Base-by-base conservation (phyloP, 2,888 invertebrate genomes). In the Leucoptera coffeella region DNA sequence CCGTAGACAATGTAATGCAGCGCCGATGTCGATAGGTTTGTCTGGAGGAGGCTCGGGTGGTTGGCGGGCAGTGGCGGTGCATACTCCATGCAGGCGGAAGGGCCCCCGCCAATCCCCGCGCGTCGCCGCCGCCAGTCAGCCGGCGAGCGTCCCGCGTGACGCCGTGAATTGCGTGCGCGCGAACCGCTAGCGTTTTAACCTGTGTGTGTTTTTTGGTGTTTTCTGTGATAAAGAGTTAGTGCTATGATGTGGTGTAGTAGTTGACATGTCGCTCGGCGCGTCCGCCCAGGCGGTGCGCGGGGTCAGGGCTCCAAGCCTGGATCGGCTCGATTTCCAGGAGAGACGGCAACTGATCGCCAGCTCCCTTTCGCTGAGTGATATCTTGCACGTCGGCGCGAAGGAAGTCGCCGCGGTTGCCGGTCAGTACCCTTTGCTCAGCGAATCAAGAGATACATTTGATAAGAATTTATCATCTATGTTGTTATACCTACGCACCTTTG, bases 291-390 rank as follows among this genome's bases (percentile, higher is more conserved):
- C 60, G 62, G 64, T 60, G 64, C 67, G 67, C 62, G 64, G 62
- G 41, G 57, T 59, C 38, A 59, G 86, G 44, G 87, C 87, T 65
- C 86, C 81, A 59, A 87, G 87, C 49, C 75, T 89, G 73, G 89
- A 89, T 73, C 86, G 87, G 67, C 76, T 91, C 30, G 90, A 91
- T 69, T 91, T 91, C 56, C 89, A 90, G 62, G 90, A 91, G 73
- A 89, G 89, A 56, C 75, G 90, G 43, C 87, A 89, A 61, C 71
- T 91, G 48, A 91, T 91, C 38, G 90, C 90, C 25, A 89, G 89
- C 35, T 88, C 89, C 27, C 58, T 91, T 49, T 89, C 89, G 35
- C 73, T 91, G 33, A 87, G 88, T 38, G 90, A 90, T 62, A 89
- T 90, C 48, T 60, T 86, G 39, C 82, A 84, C 37, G 82, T 81